Evolutionary conservation across 2,797 vertebrate genomes (phyloP).

Genomic region (Tenualosa ilisha): DNA sequence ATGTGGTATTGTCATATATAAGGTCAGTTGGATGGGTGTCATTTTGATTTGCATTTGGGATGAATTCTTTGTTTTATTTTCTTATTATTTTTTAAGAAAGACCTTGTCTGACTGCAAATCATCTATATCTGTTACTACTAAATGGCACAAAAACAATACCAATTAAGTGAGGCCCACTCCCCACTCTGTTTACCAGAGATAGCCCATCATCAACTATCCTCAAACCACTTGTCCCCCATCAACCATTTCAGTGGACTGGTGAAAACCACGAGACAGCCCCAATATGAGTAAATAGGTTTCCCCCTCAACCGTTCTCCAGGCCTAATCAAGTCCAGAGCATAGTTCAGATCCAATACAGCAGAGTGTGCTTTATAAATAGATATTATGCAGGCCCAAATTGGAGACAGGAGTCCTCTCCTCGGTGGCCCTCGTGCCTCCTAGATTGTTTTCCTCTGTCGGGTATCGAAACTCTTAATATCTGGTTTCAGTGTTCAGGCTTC

Average conservation of each 20-base stretch:
- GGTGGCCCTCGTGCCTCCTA: conserved; percentile 73
- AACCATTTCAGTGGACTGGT: conserved; percentile 67
- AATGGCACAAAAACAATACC: background rate
- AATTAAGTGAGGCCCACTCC: background rate
- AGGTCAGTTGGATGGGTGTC: background rate
- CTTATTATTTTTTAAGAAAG: background rate
- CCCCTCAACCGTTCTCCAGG: conserved; percentile 65
- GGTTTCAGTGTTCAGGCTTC: conserved; percentile 71
- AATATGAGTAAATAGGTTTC: conserved; percentile 71
- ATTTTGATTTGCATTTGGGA: background rate
- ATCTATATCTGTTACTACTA: background rate
- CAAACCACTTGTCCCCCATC: conserved; percentile 64
- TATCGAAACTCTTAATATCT: conserved; percentile 76
- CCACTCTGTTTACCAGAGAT: conserved; percentile 60
- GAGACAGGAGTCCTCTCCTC: conserved; percentile 72
- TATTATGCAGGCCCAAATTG: conserved; percentile 74
- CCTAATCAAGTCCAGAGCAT: conserved; percentile 77
- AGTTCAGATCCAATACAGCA: conserved; percentile 62
- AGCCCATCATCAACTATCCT: conserved; percentile 58
- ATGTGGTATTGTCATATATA: background rate
- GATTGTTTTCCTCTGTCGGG: conserved; percentile 76
- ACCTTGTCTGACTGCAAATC: background rate
- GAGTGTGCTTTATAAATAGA: conserved; percentile 77
- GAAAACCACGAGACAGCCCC: conserved; percentile 68
- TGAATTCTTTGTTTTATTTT: background rate